A percentile compares a stretch with the other conserved stretches of the same genome.
Evolutionary conservation across 2,113 vertebrate species (phyloP).

Genomic region (Pluvianellus socialis): DNA sequence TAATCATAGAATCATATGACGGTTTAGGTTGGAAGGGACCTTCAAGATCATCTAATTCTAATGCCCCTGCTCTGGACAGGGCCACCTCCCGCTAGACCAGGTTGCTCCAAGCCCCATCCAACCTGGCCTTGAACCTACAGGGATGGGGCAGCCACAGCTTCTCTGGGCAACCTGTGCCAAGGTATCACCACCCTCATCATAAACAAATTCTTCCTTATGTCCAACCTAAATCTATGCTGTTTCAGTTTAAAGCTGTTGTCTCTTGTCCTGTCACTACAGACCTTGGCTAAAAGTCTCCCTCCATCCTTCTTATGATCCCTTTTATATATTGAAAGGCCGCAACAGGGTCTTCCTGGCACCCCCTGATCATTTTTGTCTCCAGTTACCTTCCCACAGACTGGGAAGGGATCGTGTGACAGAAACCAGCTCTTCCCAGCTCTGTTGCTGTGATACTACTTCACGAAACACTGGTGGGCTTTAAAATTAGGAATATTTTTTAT

Average conservation of each 20-base stretch:
- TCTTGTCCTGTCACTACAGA: not conserved
- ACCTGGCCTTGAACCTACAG: not conserved
- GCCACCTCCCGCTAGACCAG: not conserved
- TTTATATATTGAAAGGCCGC: not conserved
- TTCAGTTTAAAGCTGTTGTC: not conserved
- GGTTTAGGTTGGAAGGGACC: not conserved
- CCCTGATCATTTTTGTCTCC: too few relatives aligned
- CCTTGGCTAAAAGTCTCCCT: not conserved
- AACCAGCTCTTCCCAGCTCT: too few relatives aligned
- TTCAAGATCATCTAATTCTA: not conserved
- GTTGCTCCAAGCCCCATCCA: not conserved
- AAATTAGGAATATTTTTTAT: too few relatives aligned
- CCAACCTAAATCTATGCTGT: not conserved
- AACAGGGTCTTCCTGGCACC: not conserved
- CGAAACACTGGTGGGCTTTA: too few relatives aligned
- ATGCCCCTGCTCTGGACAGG: accelerated
- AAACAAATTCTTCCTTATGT: not conserved
- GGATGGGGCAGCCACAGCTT: too few relatives aligned
- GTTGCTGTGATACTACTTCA: too few relatives aligned
- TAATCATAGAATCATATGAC: not conserved
- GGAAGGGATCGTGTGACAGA: too few relatives aligned
- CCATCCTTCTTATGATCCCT: not conserved
- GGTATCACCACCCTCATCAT: not conserved
- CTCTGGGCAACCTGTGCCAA: not conserved
- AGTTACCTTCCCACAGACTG: too few relatives aligned